phyloP scores from a whole-genome alignment of 2,113 vertebrate genomes.

The Zingel zingel region DNA sequence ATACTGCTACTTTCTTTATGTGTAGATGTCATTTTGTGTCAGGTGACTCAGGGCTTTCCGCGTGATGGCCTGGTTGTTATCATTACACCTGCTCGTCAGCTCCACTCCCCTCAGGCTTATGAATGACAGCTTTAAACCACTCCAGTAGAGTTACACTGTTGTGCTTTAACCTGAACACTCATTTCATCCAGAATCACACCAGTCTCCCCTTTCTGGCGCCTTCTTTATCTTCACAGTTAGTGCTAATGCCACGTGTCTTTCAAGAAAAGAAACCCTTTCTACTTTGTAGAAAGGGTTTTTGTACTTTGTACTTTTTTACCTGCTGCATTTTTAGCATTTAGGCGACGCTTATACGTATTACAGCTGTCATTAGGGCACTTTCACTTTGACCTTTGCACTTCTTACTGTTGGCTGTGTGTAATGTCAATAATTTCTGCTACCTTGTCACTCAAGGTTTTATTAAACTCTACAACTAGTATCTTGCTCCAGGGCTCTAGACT shows the following conservation, averaged over 20 bases:
- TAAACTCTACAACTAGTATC: neutral
- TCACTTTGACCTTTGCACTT: neutral
- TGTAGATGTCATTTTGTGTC: neutral
- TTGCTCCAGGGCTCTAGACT: too few relatives aligned
- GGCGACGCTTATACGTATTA: neutral
- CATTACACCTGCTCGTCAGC: conserved; percentile 7
- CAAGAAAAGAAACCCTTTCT: neutral
- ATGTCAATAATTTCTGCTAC: neutral
- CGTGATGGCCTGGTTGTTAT: conserved; percentile 6
- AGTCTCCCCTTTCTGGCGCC: neutral
- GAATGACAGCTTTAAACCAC: conserved; percentile 23
- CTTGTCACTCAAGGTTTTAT: neutral
- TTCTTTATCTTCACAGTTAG: neutral
- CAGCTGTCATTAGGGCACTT: neutral
- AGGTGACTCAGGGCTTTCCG: too few relatives aligned
- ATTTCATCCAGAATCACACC: neutral
- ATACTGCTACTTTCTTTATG: neutral
- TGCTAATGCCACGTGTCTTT: neutral
- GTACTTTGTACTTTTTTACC: too few relatives aligned
- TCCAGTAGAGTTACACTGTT: conserved; percentile 1
- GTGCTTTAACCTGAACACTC: conserved; percentile 34
- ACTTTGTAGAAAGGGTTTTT: too few relatives aligned
- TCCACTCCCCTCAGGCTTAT: conserved; percentile 7
- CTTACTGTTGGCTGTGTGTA: neutral
- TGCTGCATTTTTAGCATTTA: too few relatives aligned